Evolutionary conservation across 2,797 vertebrate species (phyloP).

Genomic region (Hozukius guyotensis): DNA sequence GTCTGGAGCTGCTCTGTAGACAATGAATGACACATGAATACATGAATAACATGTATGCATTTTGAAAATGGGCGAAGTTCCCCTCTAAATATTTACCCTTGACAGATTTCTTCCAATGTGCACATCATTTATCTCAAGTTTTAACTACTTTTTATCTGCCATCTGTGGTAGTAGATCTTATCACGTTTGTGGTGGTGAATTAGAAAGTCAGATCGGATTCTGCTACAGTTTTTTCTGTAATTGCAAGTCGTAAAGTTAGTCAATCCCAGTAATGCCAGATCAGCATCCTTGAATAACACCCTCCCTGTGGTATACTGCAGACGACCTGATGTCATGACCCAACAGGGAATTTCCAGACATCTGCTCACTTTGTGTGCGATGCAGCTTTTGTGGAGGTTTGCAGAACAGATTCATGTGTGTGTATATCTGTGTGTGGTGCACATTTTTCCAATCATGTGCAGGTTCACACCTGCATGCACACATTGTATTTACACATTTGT

Average conservation of each 20-base stretch:
- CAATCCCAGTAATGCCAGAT: slow-evolving; percentile 10
- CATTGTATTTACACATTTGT: slow-evolving; percentile 32
- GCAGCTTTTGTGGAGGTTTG: slow-evolving; percentile 11
- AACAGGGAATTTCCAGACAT: slow-evolving; percentile 66
- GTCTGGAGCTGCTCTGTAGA: too few relatives aligned
- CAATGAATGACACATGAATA: too few relatives aligned
- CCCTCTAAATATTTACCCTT: slow-evolving; percentile 24
- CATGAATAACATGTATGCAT: too few relatives aligned
- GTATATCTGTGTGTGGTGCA: slow-evolving; percentile 15
- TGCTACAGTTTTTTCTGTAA: not conserved
- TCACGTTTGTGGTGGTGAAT: not conserved
- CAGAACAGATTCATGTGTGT: slow-evolving; percentile 2
- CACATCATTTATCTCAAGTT: slow-evolving; percentile 8
- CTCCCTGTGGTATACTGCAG: slow-evolving; percentile 10
- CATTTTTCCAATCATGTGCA: slow-evolving; percentile 16
- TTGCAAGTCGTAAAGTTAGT: slow-evolving; percentile 4
- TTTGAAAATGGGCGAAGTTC: too few relatives aligned
- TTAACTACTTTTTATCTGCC: not conserved
- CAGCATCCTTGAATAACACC: slow-evolving; percentile 28
- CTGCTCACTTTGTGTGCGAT: slow-evolving; percentile 41
- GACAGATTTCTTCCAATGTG: not conserved
- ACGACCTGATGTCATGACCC: slow-evolving; percentile 49
- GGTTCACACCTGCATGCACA: slow-evolving; percentile 44
- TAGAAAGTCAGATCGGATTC: not conserved
- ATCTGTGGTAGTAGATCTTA: not conserved